Evolutionary conservation across 2,888 invertebrate species (phyloP).

Genomic region (Archaeoteleia sp.): DNA sequence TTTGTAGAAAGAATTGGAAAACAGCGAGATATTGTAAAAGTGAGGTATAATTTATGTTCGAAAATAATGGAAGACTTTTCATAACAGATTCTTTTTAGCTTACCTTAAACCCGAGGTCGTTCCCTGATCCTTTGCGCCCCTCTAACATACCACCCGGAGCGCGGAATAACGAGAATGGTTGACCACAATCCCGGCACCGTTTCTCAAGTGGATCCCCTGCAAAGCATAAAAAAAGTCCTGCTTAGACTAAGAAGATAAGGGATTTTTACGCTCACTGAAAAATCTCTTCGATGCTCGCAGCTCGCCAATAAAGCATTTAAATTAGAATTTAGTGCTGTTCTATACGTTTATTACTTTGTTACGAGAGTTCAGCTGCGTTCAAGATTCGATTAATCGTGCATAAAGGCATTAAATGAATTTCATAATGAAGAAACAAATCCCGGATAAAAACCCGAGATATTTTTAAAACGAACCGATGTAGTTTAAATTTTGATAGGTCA

Average conservation of each 20-base stretch:
- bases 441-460: too few species aligned
- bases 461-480: too few species aligned
- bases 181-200: conserved; percentile 50
- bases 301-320: conserved; percentile 47
- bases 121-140: conserved; percentile 41
- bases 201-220: conserved; percentile 31
- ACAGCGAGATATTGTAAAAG: conserved; percentile 40
- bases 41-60: conserved; percentile 44
- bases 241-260: conserved; percentile 37
- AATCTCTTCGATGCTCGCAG: conserved; percentile 27
- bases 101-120: conserved; percentile 50
- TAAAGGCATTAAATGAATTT: too few species aligned
- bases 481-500: too few species aligned
- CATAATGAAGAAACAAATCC: too few species aligned
- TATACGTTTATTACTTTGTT: conserved; percentile 45
- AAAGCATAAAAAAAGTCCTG: conserved; percentile 42
- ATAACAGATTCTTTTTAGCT: conserved; percentile 38
- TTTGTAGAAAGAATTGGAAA: conserved; percentile 38
- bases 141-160: conserved; percentile 60
- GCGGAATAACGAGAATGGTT: conserved; percentile 64
- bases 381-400: conserved; percentile 39
- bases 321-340: conserved; percentile 40
- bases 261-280: conserved; percentile 40
- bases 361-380: conserved; percentile 34
- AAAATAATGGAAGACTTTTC: conserved; percentile 40